These are phyloP conservation scores for Petaurus breviceps DNA, from an alignment of 2,113 vertebrate genomes.

Conservation along the genomic window DNA sequence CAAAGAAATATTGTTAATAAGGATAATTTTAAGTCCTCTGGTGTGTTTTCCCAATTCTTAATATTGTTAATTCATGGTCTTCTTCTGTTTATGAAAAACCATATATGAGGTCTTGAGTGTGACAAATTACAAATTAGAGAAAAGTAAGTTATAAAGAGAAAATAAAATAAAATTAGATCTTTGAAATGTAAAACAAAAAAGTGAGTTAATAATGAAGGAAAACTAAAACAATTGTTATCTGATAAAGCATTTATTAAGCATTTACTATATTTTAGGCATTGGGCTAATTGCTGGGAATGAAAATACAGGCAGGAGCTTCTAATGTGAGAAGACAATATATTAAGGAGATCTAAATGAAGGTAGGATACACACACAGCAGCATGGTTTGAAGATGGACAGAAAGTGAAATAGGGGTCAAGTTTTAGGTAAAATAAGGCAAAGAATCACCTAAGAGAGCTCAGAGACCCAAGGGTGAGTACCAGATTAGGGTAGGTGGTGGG, in stretches of 20 bases:
- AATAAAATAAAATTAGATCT: conserved; percentile 30
- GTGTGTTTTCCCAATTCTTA: conserved; percentile 3
- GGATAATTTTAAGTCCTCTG: neutral
- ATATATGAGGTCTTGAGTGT: conserved; percentile 7
- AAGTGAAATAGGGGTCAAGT: neutral
- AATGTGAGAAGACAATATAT: neutral
- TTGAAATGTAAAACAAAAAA: conserved; percentile 28
- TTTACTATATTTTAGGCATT: neutral
- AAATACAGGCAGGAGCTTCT: neutral
- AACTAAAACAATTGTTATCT: conserved; percentile 13
- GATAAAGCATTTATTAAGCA: conserved; percentile 27
- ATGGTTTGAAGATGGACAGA: neutral
- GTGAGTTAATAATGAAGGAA: conserved; percentile 19
- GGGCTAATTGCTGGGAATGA: neutral
- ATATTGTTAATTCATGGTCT: neutral
- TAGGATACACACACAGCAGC: neutral
- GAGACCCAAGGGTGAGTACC: neutral
- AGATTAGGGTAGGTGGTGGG: neutral
- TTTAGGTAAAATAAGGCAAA: neutral
- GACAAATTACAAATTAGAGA: conserved; percentile 29
- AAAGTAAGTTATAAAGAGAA: neutral
- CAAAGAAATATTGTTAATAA: neutral
- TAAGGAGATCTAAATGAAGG: neutral
- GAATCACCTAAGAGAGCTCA: neutral
- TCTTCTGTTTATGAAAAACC: neutral